Percentiles rank a stretch among this genome's conserved stretches.
phyloP scores from a whole-genome alignment of 2,888 invertebrate genomes.

The Perizoma affinitatum region DNA sequence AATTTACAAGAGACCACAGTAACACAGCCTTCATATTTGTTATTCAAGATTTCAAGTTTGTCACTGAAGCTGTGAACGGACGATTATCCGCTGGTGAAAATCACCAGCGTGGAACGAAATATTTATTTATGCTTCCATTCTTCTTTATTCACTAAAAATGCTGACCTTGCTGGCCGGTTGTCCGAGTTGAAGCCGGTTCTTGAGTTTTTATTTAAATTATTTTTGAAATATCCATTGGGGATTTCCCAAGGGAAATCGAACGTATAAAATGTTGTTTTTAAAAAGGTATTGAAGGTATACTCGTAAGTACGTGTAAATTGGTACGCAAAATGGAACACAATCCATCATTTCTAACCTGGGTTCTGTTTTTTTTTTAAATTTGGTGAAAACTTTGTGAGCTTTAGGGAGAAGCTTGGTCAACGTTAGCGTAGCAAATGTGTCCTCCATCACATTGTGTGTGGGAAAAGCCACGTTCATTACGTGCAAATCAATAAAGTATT shows the following conservation, averaged over 20 bases:
- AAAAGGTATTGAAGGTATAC: constrained; percentile 12
- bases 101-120: no score
- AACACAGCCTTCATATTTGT: no score
- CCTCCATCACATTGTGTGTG: neutral
- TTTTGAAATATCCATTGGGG: constrained; percentile 19
- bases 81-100: no score
- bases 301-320: constrained; percentile 7
- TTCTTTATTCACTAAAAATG: no score
- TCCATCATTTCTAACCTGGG: constrained; percentile 11
- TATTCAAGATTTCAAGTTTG: no score
- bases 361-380: neutral
- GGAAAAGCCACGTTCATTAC: neutral
- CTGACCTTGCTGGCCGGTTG: neutral
- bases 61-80: no score
- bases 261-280: constrained; percentile 16
- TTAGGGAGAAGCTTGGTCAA: neutral
- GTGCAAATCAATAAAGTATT: neutral
- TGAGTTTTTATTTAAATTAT: constrained; percentile 13
- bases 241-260: constrained; percentile 21
- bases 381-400: neutral
- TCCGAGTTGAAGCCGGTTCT: no score
- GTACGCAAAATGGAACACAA: constrained; percentile 3
- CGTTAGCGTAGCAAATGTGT: constrained; percentile 1
- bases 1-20: no score
- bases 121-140: no score